phyloP scores from a whole-genome alignment of 1,140 invertebrate species.

The Cylas formicarius region DNA sequence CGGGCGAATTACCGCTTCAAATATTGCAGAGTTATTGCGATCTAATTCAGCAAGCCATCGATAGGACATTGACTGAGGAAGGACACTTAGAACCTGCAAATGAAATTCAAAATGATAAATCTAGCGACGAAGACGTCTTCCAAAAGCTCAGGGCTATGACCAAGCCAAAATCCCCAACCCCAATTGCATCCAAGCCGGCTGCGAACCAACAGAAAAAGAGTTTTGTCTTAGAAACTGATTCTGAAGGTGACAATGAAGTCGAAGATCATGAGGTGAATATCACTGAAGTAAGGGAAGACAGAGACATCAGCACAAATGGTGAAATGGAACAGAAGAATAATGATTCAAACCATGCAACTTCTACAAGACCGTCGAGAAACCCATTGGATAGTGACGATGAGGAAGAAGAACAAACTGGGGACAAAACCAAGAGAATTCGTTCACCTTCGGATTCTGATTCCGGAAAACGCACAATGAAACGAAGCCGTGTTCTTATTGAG shows the following conservation, averaged over 20 bases:
- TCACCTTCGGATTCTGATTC: slow-evolving; percentile 22
- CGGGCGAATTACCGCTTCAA: slow-evolving; percentile 42
- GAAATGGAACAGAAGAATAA: slow-evolving; percentile 9
- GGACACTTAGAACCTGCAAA: slow-evolving; percentile 14
- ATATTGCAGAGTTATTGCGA: slow-evolving; percentile 44
- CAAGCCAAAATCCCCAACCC: slow-evolving; percentile 9
- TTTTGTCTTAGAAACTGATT: background rate
- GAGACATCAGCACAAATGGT: background rate
- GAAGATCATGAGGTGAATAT: slow-evolving; percentile 13
- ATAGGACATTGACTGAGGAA: slow-evolving; percentile 38
- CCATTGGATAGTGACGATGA: slow-evolving; percentile 26
- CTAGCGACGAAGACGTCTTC: slow-evolving; percentile 34
- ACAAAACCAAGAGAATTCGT: slow-evolving; percentile 14
- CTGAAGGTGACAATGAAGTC: background rate
- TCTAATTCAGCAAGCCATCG: slow-evolving; percentile 43
- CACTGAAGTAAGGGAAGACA: background rate
- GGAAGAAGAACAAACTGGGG: slow-evolving; percentile 18
- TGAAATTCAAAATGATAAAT: slow-evolving; percentile 14
- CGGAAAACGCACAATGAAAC: slow-evolving; percentile 26
- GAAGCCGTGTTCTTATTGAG: slow-evolving; percentile 22
- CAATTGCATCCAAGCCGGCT: too few species aligned
- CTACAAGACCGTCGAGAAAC: slow-evolving; percentile 10
- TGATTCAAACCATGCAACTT: slow-evolving; percentile 4
- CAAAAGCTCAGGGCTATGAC: slow-evolving; percentile 34
- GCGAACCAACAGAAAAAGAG: slow-evolving; percentile 3